Evolutionary conservation across 2,113 vertebrate species (phyloP).

Genomic region (Pholis gunnellus): DNA sequence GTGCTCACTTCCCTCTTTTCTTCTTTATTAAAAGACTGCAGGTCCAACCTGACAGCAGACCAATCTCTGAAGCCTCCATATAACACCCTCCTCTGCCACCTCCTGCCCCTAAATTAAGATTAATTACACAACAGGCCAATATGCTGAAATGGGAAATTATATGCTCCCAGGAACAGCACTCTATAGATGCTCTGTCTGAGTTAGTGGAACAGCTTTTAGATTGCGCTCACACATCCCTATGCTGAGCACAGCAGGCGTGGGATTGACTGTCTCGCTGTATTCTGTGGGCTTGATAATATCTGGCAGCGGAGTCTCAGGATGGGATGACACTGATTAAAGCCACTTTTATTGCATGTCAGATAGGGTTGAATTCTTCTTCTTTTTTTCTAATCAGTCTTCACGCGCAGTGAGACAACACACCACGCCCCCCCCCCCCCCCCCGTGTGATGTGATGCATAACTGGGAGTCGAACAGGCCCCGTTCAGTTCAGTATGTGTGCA

Average conservation of each 20-base stretch:
- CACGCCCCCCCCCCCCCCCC: fast-evolving
- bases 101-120: slow-evolving; percentile 73
- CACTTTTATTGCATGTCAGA: slow-evolving; percentile 37
- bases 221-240: slow-evolving; percentile 60
- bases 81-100: slow-evolving; percentile 42
- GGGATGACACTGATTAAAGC: slow-evolving; percentile 65
- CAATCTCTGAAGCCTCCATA: slow-evolving; percentile 45
- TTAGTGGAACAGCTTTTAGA: slow-evolving; percentile 70
- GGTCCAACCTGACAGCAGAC: slow-evolving; percentile 48
- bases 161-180: slow-evolving; percentile 54
- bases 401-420: slow-evolving; percentile 4
- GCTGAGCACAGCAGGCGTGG: slow-evolving; percentile 67
- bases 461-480: background rate
- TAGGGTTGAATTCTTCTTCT: slow-evolving; percentile 14
- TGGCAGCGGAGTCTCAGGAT: slow-evolving; percentile 30
- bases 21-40: slow-evolving; percentile 60
- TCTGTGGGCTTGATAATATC: slow-evolving; percentile 38
- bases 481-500: background rate
- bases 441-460: slow-evolving; percentile 6
- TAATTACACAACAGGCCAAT: slow-evolving; percentile 74
- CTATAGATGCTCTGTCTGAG: slow-evolving; percentile 67
- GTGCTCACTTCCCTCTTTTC: slow-evolving; percentile 41
- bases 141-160: slow-evolving; percentile 74
- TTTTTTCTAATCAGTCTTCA: slow-evolving; percentile 32
- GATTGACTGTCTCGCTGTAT: slow-evolving; percentile 41